Evolutionary conservation across 2,888 invertebrate genomes (phyloP), one percentile per base, ranked within the genome.

Genomic region (Orchesella flavescens): DNA sequence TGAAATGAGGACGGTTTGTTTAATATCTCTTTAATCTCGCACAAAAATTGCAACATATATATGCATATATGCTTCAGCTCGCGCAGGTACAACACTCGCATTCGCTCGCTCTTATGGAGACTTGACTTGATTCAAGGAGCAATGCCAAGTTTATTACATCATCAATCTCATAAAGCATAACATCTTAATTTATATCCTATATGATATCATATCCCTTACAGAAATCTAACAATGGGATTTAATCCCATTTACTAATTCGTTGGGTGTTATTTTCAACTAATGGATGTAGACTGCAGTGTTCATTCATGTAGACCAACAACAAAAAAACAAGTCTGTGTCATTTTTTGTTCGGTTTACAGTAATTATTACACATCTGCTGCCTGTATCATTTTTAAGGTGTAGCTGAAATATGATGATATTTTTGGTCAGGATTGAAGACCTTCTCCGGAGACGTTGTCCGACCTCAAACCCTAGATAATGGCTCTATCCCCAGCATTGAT

Each of bases 91-190:
- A 59, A 17, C 34, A 34, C n/a, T n/a, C n/a, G n/a, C n/a, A n/a
- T n/a, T n/a, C n/a, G n/a, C n/a, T n/a, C 34, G 34, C 34, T 34
- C 34, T 34, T 34, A 34, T 34, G 3, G 34, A 2, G 34, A 34
- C 34, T 34, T 2, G 34, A 7, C 34, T 34, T 34, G 34, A 34
- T 34, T 34, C 34, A 34, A 34, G 34, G 59, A 59, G 53, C 79
- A 79, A 72, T 72, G 79, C 79, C 79, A 79, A 79, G 44, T 23
- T 55, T 19, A 46, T 78, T 79, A 72, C 79, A 63, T 63, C 71
- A 79, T 55, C 10, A 34, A 10, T 68, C 59, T 68, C 78, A 71
- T 71, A 44, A 71, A 71, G 61, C 78, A 59, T 78, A 63, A 61
- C 78, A 13, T 61, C 46, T 72, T 43, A 69, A n/a, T 9, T 19